These are phyloP conservation scores for Podabrus alpinus DNA, from an alignment of 2,888 invertebrate species.

Conservation along the genomic window DNA sequence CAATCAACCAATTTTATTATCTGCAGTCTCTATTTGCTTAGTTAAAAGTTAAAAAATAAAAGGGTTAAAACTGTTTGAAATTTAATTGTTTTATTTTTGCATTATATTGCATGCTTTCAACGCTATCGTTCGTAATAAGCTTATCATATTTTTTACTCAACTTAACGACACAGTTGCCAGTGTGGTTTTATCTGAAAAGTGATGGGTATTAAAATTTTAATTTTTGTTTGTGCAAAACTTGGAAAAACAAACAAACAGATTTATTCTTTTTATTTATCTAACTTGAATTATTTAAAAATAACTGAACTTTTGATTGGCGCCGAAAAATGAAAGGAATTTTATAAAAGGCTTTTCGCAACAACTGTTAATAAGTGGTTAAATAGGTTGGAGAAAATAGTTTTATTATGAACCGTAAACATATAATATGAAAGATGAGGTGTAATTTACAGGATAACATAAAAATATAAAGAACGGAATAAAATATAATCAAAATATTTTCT, in stretches of 20 bases:
- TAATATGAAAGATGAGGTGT: no score
- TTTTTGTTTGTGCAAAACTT: neutral
- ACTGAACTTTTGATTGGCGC: neutral
- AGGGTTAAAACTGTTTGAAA: neutral
- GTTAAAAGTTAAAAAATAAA: neutral
- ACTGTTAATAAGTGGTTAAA: neutral
- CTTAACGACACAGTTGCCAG: neutral
- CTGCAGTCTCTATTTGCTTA: neutral
- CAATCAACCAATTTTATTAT: neutral
- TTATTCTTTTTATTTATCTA: no score
- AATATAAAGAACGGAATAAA: no score
- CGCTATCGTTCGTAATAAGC: neutral
- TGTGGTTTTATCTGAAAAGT: neutral
- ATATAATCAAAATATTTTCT: no score
- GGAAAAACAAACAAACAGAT: neutral
- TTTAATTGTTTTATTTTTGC: neutral
- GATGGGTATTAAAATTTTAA: neutral
- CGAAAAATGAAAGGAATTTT: neutral
- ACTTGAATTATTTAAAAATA: neutral
- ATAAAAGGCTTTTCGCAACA: neutral
- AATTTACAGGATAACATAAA: no score
- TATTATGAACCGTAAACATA: no score
- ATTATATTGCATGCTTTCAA: neutral
- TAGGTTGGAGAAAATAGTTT: no score
- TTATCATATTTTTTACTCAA: neutral